phyloP scores from a whole-genome alignment of 2,113 vertebrate genomes.

The Balaeniceps rex region DNA sequence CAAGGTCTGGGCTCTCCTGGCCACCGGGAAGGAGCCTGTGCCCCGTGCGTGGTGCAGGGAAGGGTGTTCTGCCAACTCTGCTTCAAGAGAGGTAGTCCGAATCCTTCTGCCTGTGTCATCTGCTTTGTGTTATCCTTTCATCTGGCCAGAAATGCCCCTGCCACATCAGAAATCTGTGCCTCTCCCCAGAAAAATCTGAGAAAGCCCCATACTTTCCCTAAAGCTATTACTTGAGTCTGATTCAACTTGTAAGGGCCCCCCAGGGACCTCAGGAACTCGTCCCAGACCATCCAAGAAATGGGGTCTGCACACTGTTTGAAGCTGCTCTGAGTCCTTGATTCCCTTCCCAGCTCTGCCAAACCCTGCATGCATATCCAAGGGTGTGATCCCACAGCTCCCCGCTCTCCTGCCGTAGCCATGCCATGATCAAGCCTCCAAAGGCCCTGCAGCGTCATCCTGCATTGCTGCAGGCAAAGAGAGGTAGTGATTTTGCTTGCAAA shows the following conservation, averaged over 20 bases:
- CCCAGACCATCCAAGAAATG: background rate
- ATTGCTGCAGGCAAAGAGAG: background rate
- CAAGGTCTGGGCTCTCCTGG: background rate
- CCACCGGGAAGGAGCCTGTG: background rate
- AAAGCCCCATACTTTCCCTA: background rate
- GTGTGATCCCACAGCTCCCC: fast-evolving
- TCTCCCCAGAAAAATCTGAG: background rate
- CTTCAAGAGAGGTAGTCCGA: background rate
- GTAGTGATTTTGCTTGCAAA: background rate
- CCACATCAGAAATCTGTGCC: background rate
- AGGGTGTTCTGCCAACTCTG: background rate
- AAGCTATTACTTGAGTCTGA: background rate
- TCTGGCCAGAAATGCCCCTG: background rate
- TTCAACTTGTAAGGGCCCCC: too few relatives aligned
- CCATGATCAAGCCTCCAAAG: fast-evolving
- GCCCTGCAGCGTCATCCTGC: background rate
- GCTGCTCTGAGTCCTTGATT: background rate
- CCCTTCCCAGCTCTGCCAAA: background rate
- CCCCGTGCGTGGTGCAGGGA: background rate
- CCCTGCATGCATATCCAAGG: fast-evolving
- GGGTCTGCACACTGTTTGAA: fast-evolving
- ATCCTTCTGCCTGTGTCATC: background rate
- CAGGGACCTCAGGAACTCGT: background rate
- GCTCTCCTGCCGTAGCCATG: fast-evolving
- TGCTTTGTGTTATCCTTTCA: background rate